phyloP scores from a whole-genome alignment of 2,113 vertebrate species.

The Argyrosomus japonicus region DNA sequence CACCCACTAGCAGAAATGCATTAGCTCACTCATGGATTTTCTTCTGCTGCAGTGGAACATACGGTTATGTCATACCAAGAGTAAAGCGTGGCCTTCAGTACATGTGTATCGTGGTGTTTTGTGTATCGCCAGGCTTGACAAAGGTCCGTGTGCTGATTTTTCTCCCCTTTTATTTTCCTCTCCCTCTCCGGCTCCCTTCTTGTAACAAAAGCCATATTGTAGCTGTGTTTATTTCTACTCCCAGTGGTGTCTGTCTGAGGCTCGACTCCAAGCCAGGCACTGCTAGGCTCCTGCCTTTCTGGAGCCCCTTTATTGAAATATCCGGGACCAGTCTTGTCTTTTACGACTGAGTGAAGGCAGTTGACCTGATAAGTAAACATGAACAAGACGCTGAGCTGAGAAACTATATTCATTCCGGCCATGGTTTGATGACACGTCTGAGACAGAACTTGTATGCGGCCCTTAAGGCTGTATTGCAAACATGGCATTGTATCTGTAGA shows the following conservation, averaged over 20 bases:
- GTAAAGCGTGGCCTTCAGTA: slow-evolving; percentile 19
- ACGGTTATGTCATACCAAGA: slow-evolving; percentile 64
- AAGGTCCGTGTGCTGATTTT: slow-evolving; percentile 33
- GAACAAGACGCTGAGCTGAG: neutral
- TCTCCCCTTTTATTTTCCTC: slow-evolving; percentile 12
- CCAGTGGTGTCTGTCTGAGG: slow-evolving; percentile 55
- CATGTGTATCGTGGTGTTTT: slow-evolving; percentile 24
- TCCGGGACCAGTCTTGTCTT: slow-evolving; percentile 2
- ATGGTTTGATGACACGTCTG: neutral
- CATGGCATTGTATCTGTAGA: neutral
- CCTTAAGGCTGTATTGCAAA: neutral
- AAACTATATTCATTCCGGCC: neutral
- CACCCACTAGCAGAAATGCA: slow-evolving; percentile 54
- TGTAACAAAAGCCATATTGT: slow-evolving; percentile 69
- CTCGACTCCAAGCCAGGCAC: slow-evolving; percentile 41
- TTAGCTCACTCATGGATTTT: slow-evolving; percentile 70
- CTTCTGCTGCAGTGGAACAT: slow-evolving; percentile 71
- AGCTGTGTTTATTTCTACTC: slow-evolving; percentile 58
- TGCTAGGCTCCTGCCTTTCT: slow-evolving; percentile 42
- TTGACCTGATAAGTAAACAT: slow-evolving; percentile 18
- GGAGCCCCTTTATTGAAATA: slow-evolving; percentile 28
- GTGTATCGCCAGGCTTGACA: slow-evolving; percentile 27
- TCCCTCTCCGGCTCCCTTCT: slow-evolving; percentile 22
- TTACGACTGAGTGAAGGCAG: neutral
- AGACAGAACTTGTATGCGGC: neutral